These are phyloP conservation scores for Indicator maculatus DNA, from an alignment of 2,113 vertebrate genomes.

Conservation along the genomic window DNA sequence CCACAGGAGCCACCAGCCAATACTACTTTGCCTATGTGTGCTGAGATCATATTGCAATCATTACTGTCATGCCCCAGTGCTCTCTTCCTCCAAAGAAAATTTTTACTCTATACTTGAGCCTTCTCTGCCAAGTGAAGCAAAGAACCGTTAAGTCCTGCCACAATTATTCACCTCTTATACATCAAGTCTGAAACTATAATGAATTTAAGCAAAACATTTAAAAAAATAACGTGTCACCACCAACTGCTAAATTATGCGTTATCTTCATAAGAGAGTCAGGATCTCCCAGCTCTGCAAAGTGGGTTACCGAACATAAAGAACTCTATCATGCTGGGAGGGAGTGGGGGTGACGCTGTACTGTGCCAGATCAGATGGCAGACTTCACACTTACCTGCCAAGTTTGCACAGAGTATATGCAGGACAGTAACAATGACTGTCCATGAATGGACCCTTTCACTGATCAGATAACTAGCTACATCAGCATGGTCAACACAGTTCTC, in stretches of 20 bases:
- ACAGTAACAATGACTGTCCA: background rate
- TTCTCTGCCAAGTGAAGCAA: background rate
- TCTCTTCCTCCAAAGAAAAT: background rate
- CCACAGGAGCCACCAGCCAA: background rate
- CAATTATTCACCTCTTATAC: background rate
- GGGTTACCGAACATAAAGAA: conserved; percentile 20
- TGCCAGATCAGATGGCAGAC: conserved; percentile 30
- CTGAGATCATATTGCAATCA: background rate
- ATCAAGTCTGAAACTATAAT: background rate
- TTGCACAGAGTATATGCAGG: background rate
- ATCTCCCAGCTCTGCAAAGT: conserved; percentile 2
- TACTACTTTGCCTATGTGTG: background rate
- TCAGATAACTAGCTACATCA: background rate
- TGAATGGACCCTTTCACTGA: background rate
- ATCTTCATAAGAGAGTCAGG: background rate
- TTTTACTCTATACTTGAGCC: background rate
- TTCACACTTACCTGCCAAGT: background rate
- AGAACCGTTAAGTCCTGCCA: background rate
- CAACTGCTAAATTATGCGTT: background rate
- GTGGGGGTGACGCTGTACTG: background rate
- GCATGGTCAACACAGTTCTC: background rate
- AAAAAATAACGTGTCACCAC: background rate
- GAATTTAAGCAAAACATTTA: background rate
- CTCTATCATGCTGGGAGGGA: background rate
- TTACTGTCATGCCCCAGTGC: background rate